Evolutionary conservation across 2,888 invertebrate genomes (phyloP), one percentile per base, ranked within the genome.

Genomic region (Dendrolimus pini): DNA sequence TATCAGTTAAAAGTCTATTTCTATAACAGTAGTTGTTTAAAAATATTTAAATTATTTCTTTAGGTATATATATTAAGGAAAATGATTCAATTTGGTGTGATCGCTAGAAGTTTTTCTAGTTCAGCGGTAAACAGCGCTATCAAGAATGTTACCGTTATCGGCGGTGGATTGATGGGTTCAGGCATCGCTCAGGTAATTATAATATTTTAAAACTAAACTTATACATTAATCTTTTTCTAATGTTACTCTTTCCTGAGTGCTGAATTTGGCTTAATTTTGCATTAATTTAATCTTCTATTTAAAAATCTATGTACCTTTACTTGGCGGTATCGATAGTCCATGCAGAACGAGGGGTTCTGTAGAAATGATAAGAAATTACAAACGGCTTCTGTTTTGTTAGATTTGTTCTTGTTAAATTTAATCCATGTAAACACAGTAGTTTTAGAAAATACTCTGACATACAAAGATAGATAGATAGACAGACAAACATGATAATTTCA

Each of bases 161-260:
- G 97, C n/a, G 95, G 96, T 53, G 97, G 97, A 7, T 88, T 96
- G 8, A 97, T 97, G 97, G 97, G 97, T 6, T 94, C 96, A 54
- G 97, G 97, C 56, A 97, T 97, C 69, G 96, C 97, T 55, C 97
- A 97, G 93, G 96, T 96, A 88, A 71, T 73, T 41, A 14, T 13
- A 30, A 30, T 30, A 3, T 30, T 30, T 30, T 30, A 55, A 52
- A 54, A 41, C 2, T 18, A 7, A 42, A 9, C 9, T 57, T 12
- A 30, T 9, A 7, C 53, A 52, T 14, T 53, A 58, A 13, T 54
- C 6, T 6, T 30, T 30, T 30, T 30, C 30, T 30, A 30, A 30
- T 30, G 30, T 30, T 30, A 30, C 30, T 30, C 6, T 30, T 30
- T 30, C 6, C 30, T 30, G 30, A 30, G 6, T 6, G 18, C 18